Conservation (phyloP, 2,113 vertebrate genomes). For the Bettongia penicillata region DNA sequence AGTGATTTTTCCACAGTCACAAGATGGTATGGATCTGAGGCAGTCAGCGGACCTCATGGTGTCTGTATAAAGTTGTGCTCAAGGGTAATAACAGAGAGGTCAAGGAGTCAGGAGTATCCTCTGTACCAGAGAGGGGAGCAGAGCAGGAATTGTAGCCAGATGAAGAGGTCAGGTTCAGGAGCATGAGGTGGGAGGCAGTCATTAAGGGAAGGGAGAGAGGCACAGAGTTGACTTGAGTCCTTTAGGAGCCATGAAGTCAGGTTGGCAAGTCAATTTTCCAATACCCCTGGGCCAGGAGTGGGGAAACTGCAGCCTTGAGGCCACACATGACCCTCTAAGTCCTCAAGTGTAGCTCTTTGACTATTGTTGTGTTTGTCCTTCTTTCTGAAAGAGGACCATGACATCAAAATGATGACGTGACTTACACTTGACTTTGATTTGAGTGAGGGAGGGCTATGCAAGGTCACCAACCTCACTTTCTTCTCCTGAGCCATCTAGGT, state of each 20-base stretch:
- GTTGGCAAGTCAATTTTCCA: neutral
- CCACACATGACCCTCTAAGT: no score
- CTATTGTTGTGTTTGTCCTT: no score
- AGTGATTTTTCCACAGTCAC: neutral
- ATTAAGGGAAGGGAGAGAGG: neutral
- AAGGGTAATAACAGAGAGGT: neutral
- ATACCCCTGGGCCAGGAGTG: neutral
- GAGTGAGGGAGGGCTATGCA: no score
- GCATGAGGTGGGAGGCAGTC: neutral
- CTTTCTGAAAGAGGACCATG: no score
- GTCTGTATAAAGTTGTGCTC: neutral
- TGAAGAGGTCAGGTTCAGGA: neutral
- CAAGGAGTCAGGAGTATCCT: neutral
- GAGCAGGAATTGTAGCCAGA: neutral
- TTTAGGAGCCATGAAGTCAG: neutral
- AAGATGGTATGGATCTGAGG: neutral
- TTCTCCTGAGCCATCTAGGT: no score
- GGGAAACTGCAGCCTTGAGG: no score
- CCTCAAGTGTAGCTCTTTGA: no score
- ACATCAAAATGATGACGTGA: no score
- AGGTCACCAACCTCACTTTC: no score
- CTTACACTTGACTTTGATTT: no score
- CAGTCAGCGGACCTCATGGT: neutral
- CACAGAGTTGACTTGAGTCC: neutral
- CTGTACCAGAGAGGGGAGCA: neutral